Conservation (phyloP, 2,888 invertebrate species). For the Agriotes lineatus region DNA sequence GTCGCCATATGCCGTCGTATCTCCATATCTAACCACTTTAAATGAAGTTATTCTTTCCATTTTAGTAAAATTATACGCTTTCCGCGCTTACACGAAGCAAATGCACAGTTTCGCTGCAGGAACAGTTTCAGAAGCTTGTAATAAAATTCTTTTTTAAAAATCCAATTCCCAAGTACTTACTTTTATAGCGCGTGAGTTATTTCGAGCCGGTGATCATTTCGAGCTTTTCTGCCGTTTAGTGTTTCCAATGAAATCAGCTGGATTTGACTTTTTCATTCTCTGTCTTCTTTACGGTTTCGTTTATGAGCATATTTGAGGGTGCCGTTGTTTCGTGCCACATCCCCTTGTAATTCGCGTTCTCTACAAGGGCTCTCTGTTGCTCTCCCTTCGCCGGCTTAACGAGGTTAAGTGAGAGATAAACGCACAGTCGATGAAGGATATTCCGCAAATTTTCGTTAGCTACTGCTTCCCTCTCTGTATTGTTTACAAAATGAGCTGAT, state of each 20-base stretch:
- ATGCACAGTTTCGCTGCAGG: neutral
- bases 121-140: conserved; percentile 8
- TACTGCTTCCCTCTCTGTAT: conserved; percentile 47
- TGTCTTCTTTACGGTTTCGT: conserved; percentile 50
- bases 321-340: conserved; percentile 43
- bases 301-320: conserved; percentile 49
- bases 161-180: conserved; percentile 36
- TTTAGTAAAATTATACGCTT: neutral
- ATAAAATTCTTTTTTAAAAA: conserved; percentile 36
- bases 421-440: conserved; percentile 32
- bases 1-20: too few species aligned
- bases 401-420: conserved; percentile 39
- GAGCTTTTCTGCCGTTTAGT: conserved; percentile 51
- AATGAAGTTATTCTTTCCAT: too few species aligned
- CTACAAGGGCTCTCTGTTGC: conserved; percentile 35
- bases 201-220: conserved; percentile 43
- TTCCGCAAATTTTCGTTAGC: conserved; percentile 34
- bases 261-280: conserved; percentile 52
- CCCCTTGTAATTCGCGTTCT: conserved; percentile 31
- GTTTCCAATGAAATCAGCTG: conserved; percentile 54
- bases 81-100: neutral
- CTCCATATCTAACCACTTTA: too few species aligned
- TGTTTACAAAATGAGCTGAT: conserved; percentile 53
- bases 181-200: conserved; percentile 40
- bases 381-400: conserved; percentile 32